Percentiles rank a stretch among this genome's conserved stretches.
These are phyloP conservation scores for Halichondria panicea DNA, from an alignment of 37 sponge, comb jelly and placozoan genomes.

Conservation along the genomic window DNA sequence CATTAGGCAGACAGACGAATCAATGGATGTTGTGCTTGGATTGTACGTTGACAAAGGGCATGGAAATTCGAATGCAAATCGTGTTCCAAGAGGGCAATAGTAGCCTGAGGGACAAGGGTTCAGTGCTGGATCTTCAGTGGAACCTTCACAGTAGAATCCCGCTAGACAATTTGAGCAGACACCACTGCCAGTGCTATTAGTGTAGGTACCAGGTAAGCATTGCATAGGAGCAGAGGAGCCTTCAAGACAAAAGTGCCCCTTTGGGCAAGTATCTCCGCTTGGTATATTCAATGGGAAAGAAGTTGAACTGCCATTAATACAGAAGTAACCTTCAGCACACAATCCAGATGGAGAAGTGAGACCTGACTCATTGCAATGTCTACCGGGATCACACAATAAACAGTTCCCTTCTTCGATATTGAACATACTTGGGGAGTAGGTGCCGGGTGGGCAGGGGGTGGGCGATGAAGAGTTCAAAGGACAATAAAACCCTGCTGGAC, in stretches of 20 bases:
- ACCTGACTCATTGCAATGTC: background rate
- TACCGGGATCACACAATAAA: background rate
- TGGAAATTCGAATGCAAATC: background rate
- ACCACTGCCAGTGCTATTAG: background rate
- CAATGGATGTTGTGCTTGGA: background rate
- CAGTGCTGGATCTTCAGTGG: background rate
- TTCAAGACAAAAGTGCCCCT: background rate
- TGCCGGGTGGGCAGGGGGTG: background rate
- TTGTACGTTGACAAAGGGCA: background rate
- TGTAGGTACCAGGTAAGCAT: background rate
- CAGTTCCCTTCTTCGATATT: background rate
- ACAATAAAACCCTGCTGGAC: background rate
- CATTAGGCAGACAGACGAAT: too few relatives aligned
- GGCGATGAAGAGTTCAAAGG: background rate
- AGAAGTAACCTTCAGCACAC: slow-evolving; percentile 1
- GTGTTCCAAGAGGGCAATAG: background rate
- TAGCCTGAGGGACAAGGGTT: background rate
- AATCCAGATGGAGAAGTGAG: background rate
- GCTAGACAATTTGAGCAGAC: background rate
- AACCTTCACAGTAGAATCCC: background rate
- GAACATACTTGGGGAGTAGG: background rate
- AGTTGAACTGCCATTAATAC: background rate
- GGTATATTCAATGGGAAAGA: background rate
- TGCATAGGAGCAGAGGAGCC: background rate
- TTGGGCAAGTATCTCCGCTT: background rate